Evolutionary conservation across 2,888 invertebrate genomes (phyloP), one percentile per base, ranked within the genome.

Genomic region (Itoplectis maculator): DNA sequence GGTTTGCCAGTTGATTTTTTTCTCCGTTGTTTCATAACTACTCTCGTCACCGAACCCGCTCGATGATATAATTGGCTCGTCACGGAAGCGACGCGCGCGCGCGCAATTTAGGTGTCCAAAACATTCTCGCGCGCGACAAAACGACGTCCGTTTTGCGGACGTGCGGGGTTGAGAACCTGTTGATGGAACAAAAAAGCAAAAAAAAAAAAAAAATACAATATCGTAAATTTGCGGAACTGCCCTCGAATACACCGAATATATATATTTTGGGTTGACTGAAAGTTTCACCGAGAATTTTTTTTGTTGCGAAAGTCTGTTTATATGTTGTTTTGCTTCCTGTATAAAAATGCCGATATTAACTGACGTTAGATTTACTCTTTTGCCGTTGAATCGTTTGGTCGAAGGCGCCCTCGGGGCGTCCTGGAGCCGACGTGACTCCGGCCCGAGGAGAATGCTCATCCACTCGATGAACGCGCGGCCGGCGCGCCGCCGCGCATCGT

Each of bases 61-160:
- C 73, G 65, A 77, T 73, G 63, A 59, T 59, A 63, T 80, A 83
- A 80, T 77, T 83, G 80, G 69, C 45, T 76, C 70, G 73, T 77
- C 40, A 40, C 66, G 45, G 20, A 40, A 68, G 74, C 29, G 5
- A 3, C 5, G 29, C 72, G 61, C 65, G 15, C 29, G 45, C 72
- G 61, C 65, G 15, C 29, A 29, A 37, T 59, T 23, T 29, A 72
- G 29, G 29, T 42, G 70, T n/a, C 59, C 59, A 37, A 61, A 37
- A 61, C 35, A 40, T 61, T 61, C 37, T 61, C 15, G 35, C 15
- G 37, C 59, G 6, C 37, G 59, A 40, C 37, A 61, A 61, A 61
- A 37, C 37, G n/a, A 61, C 59, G 7, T 7, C 37, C 59, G 15
- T 2, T 61, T 61, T 35, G 37, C 37, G 1, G 56, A 35, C 18